Base-by-base conservation (phyloP, 1,140 invertebrate species). In the Anthonomus grandis region DNA sequence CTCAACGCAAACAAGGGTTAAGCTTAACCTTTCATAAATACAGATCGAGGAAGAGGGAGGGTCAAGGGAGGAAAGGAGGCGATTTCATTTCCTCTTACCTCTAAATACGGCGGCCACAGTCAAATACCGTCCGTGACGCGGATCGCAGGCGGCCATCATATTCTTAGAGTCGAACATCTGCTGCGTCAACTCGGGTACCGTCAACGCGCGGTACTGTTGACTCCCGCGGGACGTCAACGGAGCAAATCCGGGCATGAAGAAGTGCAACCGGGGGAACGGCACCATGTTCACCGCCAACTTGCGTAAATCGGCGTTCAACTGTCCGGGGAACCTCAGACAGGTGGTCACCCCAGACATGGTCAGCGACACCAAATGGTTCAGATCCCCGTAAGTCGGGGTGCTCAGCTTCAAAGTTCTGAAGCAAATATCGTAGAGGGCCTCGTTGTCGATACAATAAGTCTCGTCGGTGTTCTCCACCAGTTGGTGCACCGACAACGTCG, bases 281-380 rank as follows among this genome's bases (percentile, higher is more conserved):
- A 97, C 93, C 94, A 97, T 97, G 78, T 97, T 97, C 39, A 97
- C 95, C 44, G 94, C 95, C 60, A 97, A 74, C 78, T 97, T 97
- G 46, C 94, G 78, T 59, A 97, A 81, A 81, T 97, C 95, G 48
- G 95, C 92, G 73, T 90, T 91, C 56, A 88, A 67, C 65, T 86
- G 83, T 38, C 83, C 83, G 4, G 83, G 83, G 65, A 85, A 85
- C 41, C 82, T 77, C 23, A 50, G 73, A 73, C 87, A 89, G n/a
- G 86, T 89, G 2, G 89, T 93, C 1, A 93, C 89, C n/a, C 91
- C 91, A 52, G 88, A 91, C 83, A 88, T 82, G 72, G 82, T 90
- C 51, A 86, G 83, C 68, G 81, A 89, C 0, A 90, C 86, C 9
- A 88, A 73, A 70, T 88, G 85, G 71, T 89, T 88, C 36, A 88